A percentile compares a stretch with the other conserved stretches of the same genome.
Evolutionary conservation across 2,888 invertebrate species (phyloP).

Genomic region (Thymelicus sylvestris): DNA sequence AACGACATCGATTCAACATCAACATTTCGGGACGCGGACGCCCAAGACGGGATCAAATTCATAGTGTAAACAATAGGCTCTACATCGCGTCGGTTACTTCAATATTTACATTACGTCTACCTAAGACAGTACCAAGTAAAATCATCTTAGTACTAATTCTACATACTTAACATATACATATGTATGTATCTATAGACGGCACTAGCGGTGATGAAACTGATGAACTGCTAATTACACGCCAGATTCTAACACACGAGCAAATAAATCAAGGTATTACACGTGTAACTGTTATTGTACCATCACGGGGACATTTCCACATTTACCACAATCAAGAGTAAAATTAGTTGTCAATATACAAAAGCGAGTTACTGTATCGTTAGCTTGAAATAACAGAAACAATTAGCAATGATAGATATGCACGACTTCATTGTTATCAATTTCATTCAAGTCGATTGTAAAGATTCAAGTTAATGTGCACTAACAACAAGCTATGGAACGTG

Average conservation of each 20-base stretch:
- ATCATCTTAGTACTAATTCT: too few relatives aligned
- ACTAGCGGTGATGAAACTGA: not conserved
- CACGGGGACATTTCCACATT: not conserved
- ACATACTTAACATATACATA: too few relatives aligned
- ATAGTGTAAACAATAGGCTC: constrained; percentile 29
- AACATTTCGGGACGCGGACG: constrained; percentile 45
- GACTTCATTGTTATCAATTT: constrained; percentile 20
- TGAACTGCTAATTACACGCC: not conserved
- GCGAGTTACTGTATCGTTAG: constrained; percentile 15
- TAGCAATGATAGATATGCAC: constrained; percentile 11
- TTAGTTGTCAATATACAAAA: constrained; percentile 6
- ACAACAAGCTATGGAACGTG: not conserved
- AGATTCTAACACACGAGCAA: not conserved
- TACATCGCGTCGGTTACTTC: constrained; percentile 13
- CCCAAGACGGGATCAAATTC: constrained; percentile 45
- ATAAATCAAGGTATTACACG: constrained; percentile 10
- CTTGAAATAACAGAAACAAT: constrained; percentile 9
- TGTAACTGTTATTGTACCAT: constrained; percentile 7
- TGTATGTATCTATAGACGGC: not conserved
- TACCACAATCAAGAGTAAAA: not conserved
- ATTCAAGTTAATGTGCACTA: not conserved
- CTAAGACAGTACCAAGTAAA: not conserved
- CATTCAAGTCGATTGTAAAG: constrained; percentile 10
- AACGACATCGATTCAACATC: constrained; percentile 62
- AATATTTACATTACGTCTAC: not conserved